phyloP scores from a whole-genome alignment of 2,797 vertebrate species.

The Halcyon smyrnensis region DNA sequence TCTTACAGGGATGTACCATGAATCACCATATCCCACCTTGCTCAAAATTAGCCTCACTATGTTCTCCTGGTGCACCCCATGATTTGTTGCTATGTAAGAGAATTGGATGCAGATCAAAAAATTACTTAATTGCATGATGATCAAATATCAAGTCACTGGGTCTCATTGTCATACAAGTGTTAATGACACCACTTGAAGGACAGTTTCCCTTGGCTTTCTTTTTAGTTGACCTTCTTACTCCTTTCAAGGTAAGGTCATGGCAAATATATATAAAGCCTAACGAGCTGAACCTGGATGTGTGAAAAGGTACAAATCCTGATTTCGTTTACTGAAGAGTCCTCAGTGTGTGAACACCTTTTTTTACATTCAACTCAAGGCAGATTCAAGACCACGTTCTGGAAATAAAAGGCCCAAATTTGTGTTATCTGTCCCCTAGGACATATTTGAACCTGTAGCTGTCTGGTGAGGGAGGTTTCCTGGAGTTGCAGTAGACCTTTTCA shows the following conservation, averaged over 20 bases:
- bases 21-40: too few relatives aligned
- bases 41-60: fast-evolving
- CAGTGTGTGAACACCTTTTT: neutral
- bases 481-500: neutral
- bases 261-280: fast-evolving
- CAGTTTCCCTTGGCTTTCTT: neutral
- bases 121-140: fast-evolving
- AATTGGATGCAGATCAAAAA: neutral
- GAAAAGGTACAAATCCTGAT: neutral
- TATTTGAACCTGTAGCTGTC: neutral
- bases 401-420: neutral
- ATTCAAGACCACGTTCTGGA: neutral
- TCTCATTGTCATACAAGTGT: neutral
- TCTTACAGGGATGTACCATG: too few relatives aligned
- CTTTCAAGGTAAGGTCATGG: neutral
- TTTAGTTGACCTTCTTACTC: neutral
- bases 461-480: neutral
- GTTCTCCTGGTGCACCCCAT: neutral
- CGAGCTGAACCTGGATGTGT: neutral
- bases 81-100: neutral
- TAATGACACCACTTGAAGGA: neutral
- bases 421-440: neutral
- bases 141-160: fast-evolving
- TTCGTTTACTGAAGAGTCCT: neutral
- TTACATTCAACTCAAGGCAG: neutral